A percentile compares a stretch with the other conserved stretches of the same genome.
Evolutionary conservation across 2,888 invertebrate species (phyloP).

Genomic region (Rutpela maculata): DNA sequence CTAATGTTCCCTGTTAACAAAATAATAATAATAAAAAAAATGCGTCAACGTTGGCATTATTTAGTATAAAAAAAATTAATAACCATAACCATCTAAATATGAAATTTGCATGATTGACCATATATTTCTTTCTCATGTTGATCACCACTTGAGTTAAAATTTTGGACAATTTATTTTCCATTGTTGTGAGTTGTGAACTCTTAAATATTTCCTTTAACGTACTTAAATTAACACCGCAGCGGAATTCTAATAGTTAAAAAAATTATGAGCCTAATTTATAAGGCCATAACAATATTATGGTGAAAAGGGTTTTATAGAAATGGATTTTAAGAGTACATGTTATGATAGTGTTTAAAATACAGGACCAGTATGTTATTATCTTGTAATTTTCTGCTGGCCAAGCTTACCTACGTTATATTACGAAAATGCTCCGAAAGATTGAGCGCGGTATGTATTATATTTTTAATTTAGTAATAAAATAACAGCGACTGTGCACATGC

Average conservation of each 20-base stretch:
- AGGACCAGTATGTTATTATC: conserved; percentile 68
- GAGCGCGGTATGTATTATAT: conserved; percentile 65
- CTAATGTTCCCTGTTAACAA: too few species aligned
- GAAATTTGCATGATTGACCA: too few species aligned
- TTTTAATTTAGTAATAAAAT: conserved; percentile 73
- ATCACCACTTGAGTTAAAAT: too few species aligned
- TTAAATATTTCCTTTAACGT: conserved; percentile 1
- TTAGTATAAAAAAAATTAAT: too few species aligned
- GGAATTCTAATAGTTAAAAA: neutral
- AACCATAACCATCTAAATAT: too few species aligned
- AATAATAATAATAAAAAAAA: too few species aligned
- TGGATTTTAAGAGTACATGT: conserved; percentile 48
- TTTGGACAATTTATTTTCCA: too few species aligned
- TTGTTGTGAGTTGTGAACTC: too few species aligned
- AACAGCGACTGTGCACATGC: conserved; percentile 69
- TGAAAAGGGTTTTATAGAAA: conserved; percentile 49
- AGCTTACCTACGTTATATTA: conserved; percentile 63
- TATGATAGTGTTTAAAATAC: conserved; percentile 67
- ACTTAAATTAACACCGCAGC: neutral
- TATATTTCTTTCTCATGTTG: too few species aligned
- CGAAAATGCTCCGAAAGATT: conserved; percentile 66
- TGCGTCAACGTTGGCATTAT: too few species aligned
- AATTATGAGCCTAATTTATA: conserved; percentile 41
- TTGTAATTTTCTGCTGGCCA: conserved; percentile 67
- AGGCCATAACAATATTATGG: conserved; percentile 48